These are phyloP conservation scores for Echinops telfairi DNA, from an alignment of 2,113 vertebrate genomes.

Conservation along the genomic window DNA sequence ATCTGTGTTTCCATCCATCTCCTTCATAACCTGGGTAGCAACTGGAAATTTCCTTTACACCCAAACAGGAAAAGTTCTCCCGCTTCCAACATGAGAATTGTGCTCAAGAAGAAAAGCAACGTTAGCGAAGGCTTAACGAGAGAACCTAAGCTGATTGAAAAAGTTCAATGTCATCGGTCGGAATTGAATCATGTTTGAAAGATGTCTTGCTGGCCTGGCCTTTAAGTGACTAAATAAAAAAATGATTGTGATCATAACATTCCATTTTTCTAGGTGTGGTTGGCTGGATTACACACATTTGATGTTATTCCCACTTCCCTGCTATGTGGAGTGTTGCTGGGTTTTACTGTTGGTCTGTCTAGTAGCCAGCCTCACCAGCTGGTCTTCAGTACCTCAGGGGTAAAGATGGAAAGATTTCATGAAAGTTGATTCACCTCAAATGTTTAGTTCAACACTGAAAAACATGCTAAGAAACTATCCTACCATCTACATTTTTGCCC, in stretches of 20 bases:
- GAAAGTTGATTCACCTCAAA: neutral
- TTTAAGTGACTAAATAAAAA: constrained; percentile 57
- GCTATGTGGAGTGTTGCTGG: neutral
- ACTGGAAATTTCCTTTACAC: neutral
- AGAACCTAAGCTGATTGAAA: neutral
- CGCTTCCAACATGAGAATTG: neutral
- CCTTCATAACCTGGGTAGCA: neutral
- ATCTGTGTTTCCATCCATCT: neutral
- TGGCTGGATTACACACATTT: neutral
- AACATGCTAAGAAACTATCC: neutral
- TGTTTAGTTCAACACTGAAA: constrained; percentile 10
- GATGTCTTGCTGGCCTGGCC: neutral
- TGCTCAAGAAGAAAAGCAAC: neutral
- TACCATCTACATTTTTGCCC: constrained; percentile 6
- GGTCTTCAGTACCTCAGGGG: neutral
- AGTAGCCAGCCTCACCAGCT: neutral
- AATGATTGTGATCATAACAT: neutral
- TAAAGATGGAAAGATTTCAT: constrained; percentile 19
- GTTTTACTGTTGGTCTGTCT: neutral
- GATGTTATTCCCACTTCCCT: neutral
- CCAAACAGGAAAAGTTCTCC: neutral
- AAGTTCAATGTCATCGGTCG: neutral
- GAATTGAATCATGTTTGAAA: neutral
- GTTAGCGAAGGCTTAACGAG: neutral
- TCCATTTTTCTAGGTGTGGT: constrained; percentile 11